phyloP scores from a whole-genome alignment of 92 coral and sea anemone genomes.

The Epizoanthus illoricatus region DNA sequence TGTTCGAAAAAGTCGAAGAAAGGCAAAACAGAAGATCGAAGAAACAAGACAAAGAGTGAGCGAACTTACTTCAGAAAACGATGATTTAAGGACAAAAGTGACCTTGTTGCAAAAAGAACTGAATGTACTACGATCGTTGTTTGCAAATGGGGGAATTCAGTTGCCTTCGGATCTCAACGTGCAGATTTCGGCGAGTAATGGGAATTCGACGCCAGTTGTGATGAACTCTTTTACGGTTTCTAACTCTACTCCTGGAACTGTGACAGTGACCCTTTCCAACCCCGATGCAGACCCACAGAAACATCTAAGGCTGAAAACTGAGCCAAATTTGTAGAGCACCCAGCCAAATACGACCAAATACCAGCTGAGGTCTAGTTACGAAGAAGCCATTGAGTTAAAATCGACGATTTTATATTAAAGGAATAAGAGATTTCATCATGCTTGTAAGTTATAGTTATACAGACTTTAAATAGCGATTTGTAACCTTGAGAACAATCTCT shows the following conservation, averaged over 20 bases:
- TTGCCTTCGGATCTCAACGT: slow-evolving; percentile 74
- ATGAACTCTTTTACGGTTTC: slow-evolving; percentile 37
- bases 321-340: slow-evolving; percentile 4
- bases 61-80: slow-evolving; percentile 84
- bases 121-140: slow-evolving; percentile 91
- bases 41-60: slow-evolving; percentile 84
- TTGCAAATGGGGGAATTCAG: slow-evolving; percentile 89
- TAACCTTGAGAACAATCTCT: too few relatives aligned
- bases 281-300: slow-evolving; percentile 31
- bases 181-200: slow-evolving; percentile 58
- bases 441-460: too few relatives aligned
- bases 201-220: slow-evolving; percentile 12
- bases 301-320: slow-evolving; percentile 10
- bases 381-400: neutral
- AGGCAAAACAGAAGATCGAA: slow-evolving; percentile 91
- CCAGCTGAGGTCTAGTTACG: neutral
- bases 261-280: slow-evolving; percentile 26
- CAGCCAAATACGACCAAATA: too few relatives aligned
- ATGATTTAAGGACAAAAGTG: slow-evolving; percentile 86
- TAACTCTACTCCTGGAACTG: slow-evolving; percentile 40
- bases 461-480: too few relatives aligned
- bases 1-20: slow-evolving; percentile 96
- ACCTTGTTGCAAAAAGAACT: slow-evolving; percentile 93
- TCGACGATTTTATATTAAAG: too few relatives aligned
- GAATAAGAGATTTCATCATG: too few relatives aligned